Conservation (phyloP, 1,140 invertebrate genomes). For the Notospermus geniculatus region DNA sequence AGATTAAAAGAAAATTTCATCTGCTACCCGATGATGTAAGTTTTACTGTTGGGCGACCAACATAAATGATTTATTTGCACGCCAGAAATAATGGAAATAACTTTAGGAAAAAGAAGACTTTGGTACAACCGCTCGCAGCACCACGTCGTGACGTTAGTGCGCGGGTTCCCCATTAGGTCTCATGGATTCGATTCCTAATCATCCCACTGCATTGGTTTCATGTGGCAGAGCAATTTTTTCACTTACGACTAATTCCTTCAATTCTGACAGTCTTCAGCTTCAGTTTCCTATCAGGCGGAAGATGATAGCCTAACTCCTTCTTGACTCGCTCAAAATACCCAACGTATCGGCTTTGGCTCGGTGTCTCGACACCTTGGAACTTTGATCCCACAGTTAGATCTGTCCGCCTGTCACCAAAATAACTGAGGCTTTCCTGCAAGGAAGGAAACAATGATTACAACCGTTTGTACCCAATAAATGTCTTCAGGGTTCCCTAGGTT, state of each 20-base stretch:
- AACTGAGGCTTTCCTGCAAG: conserved; percentile 58
- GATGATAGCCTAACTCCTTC: conserved; percentile 47
- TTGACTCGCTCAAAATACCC: conserved; percentile 60
- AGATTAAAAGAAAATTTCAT: too few species aligned
- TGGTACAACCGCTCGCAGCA: too few species aligned
- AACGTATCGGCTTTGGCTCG: conserved; percentile 62
- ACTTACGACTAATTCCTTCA: conserved; percentile 48
- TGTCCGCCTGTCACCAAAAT: conserved; percentile 61
- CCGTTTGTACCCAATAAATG: not conserved
- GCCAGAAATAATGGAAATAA: too few species aligned
- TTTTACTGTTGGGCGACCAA: too few species aligned
- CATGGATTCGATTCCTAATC: too few species aligned
- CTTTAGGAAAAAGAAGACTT: too few species aligned
- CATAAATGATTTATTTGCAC: too few species aligned
- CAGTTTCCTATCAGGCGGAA: conserved; percentile 53
- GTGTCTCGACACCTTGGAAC: conserved; percentile 64
- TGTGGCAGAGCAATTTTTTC: conserved; percentile 8
- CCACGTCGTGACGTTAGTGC: too few species aligned
- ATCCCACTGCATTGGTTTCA: too few species aligned
- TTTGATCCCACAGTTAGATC: conserved; percentile 58
- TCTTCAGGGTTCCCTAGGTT: too few species aligned
- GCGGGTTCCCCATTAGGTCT: too few species aligned
- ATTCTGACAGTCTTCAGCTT: conserved; percentile 53
- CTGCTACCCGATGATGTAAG: too few species aligned
- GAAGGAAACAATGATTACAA: conserved; percentile 11